phyloP scores from a whole-genome alignment of 2,797 vertebrate species.

The Capromys pilorides region DNA sequence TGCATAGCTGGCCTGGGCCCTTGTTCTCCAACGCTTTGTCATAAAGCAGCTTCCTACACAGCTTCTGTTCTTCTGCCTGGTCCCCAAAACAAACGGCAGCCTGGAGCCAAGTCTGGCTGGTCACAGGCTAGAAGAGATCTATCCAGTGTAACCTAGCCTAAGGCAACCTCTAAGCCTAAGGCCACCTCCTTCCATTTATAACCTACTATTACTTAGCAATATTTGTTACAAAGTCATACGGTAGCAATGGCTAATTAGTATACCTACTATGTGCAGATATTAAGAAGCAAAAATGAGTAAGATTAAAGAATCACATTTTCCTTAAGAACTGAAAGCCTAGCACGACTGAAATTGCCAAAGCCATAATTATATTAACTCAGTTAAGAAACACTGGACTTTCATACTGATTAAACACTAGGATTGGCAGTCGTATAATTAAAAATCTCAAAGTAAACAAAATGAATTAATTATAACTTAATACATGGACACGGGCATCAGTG shows the following conservation, averaged over 20 bases:
- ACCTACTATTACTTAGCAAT: neutral
- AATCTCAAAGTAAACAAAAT: constrained; percentile 31
- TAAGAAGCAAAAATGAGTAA: neutral
- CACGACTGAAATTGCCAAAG: constrained; percentile 7
- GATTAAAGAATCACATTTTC: neutral
- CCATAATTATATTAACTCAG: constrained; percentile 47
- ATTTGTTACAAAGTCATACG: neutral
- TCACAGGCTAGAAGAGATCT: neutral
- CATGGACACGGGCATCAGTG: neutral
- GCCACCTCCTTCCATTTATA: neutral
- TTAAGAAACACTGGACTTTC: constrained; percentile 43
- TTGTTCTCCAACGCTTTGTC: neutral
- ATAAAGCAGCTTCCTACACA: neutral
- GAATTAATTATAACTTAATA: constrained; percentile 37
- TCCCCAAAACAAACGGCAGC: neutral
- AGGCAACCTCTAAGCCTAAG: neutral
- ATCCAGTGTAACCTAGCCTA: neutral
- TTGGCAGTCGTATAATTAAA: constrained; percentile 26
- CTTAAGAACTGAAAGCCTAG: neutral
- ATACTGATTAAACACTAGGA: constrained; percentile 2
- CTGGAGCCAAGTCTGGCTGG: neutral
- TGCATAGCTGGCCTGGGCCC: neutral
- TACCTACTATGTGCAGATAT: neutral
- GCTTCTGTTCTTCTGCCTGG: neutral
- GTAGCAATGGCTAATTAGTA: neutral